Conservation (phyloP, 2,113 vertebrate genomes). For the Rafetus swinhoei region DNA sequence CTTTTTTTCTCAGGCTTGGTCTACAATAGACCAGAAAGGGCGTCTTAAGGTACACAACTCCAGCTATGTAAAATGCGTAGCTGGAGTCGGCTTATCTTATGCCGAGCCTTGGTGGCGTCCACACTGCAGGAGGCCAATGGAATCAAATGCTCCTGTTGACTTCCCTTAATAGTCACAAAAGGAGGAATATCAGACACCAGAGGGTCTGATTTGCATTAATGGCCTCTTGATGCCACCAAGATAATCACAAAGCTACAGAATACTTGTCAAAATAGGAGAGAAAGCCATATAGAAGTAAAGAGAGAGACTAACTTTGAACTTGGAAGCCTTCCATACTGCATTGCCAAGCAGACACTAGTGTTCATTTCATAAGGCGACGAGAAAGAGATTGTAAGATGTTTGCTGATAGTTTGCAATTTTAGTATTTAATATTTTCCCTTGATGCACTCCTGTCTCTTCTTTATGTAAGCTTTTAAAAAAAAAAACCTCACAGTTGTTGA, state of each 20-base stretch:
- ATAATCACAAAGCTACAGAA: not conserved
- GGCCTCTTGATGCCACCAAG: not conserved
- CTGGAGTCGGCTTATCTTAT: too few relatives aligned
- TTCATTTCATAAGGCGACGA: not conserved
- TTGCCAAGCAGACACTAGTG: conserved; percentile 16
- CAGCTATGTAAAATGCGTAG: too few relatives aligned
- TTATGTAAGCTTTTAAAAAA: not conserved
- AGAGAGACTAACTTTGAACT: not conserved
- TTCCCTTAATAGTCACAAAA: too few relatives aligned
- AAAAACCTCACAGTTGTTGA: not conserved
- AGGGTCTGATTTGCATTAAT: not conserved
- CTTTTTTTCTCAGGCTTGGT: too few relatives aligned
- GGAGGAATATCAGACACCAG: too few relatives aligned
- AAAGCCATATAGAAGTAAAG: not conserved
- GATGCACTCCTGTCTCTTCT: not conserved
- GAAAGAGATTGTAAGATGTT: not conserved
- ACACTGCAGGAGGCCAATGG: too few relatives aligned
- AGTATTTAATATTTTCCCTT: not conserved
- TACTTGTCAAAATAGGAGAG: not conserved
- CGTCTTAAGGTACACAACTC: too few relatives aligned
- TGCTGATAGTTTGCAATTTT: not conserved
- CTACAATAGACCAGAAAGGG: too few relatives aligned
- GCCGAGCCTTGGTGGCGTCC: too few relatives aligned
- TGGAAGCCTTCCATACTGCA: not conserved
- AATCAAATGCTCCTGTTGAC: too few relatives aligned